phyloP scores from a whole-genome alignment of 2,888 invertebrate species.

The Mythimna lalbum region DNA sequence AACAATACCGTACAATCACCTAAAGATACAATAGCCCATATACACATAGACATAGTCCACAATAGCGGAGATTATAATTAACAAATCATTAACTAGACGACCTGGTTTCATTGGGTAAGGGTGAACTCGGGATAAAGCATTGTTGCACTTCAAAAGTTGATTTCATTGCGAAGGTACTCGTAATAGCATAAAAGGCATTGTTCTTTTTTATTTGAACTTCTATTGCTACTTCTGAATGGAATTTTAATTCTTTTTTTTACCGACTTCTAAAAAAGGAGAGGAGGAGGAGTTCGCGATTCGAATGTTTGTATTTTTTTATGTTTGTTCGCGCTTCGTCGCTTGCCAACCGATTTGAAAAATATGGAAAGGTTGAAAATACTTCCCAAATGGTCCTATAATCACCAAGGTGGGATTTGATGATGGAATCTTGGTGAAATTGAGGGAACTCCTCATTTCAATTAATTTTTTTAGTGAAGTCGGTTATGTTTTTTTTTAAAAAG shows the following conservation, averaged over 20 bases:
- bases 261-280: no score
- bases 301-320: no score
- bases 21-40: constrained; percentile 14
- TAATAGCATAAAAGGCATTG: constrained; percentile 2
- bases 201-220: neutral
- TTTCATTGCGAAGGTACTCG: constrained; percentile 2
- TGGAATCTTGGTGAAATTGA: no score
- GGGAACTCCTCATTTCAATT: no score
- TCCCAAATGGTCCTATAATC: no score
- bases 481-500: no score
- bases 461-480: no score
- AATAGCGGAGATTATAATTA: constrained; percentile 61
- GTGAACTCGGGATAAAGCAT: constrained; percentile 18
- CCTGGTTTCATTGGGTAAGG: constrained; percentile 28
- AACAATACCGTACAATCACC: constrained; percentile 3
- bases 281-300: no score
- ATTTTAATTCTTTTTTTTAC: neutral
- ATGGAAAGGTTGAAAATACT: no score
- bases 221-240: neutral
- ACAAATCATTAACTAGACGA: constrained; percentile 52
- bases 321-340: no score
- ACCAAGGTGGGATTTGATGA: no score
- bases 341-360: no score
- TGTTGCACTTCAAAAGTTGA: constrained; percentile 34
- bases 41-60: constrained; percentile 27